A percentile compares a stretch with the other conserved stretches of the same genome.
Conservation (phyloP, 2,888 invertebrate genomes). For the Lissocephala sabroskyi region DNA sequence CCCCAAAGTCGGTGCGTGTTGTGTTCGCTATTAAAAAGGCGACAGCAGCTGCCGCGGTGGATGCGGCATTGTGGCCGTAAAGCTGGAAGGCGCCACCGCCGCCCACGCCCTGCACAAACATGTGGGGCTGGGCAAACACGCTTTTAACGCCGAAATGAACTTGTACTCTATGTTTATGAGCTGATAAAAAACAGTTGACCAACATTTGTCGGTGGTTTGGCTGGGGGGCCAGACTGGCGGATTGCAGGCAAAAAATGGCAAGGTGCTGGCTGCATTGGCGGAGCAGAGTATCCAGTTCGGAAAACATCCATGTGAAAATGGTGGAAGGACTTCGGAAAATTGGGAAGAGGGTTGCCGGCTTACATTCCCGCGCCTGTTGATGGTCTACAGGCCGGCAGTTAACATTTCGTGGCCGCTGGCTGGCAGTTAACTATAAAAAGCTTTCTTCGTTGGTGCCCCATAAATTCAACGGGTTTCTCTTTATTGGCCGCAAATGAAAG, state of each 20-base stretch:
- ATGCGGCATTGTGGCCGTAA: conserved; percentile 52
- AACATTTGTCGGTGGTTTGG: conserved; percentile 55
- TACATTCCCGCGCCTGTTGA: no score
- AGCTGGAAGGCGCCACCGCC: no score
- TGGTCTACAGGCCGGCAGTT: not conserved
- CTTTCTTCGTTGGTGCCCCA: conserved; percentile 25
- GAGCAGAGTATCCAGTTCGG: no score
- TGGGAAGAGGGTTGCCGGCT: no score
- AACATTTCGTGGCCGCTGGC: not conserved
- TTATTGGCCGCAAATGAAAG: conserved; percentile 13
- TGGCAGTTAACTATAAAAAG: conserved; percentile 31
- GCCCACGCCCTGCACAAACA: no score
- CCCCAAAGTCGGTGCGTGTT: conserved; percentile 65
- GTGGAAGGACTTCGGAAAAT: no score
- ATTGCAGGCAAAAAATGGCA: no score
- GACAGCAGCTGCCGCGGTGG: conserved; percentile 47
- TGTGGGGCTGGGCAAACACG: conserved; percentile 31
- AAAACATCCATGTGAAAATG: no score
- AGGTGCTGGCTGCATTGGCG: no score
- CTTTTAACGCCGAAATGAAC: conserved; percentile 63
- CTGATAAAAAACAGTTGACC: conserved; percentile 67
- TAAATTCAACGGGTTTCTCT: conserved; percentile 22
- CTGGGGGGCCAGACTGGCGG: no score
- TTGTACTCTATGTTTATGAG: conserved; percentile 63
- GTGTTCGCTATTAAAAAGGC: conserved; percentile 64